Base-by-base conservation (phyloP, 1,140 invertebrate species). In the Chymomyza costata region DNA sequence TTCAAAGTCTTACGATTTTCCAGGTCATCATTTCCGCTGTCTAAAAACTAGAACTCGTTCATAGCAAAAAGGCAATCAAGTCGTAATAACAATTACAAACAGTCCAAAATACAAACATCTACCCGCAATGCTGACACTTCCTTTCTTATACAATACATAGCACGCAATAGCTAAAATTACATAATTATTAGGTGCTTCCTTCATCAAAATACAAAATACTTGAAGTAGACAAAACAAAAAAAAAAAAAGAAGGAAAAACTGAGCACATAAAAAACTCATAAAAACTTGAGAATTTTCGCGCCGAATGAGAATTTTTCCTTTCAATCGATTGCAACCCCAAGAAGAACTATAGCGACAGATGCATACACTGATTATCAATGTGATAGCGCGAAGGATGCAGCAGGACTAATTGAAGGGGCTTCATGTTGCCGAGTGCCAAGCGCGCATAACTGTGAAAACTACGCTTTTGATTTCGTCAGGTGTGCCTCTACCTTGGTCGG, bases 251-350 rank as follows among this genome's bases (percentile, higher is more conserved):
- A 25, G 21, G 21, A 53, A 6, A 38, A 38, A 45, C 31, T 16
- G 8, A 53, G 11, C 25, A 45, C 35, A 60, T 32, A 56, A 54
- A 44, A 60, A 60, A 48, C 34, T 3, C 71, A 76, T 76, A 76
- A 76, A 76, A 76, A 76, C 63, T 68, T 65, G 73, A 80, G 73
- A 73, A 80, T 80, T 80, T 80, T 80, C 73, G 73, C 73, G 73
- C 73, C 68, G 59, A 73, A 67, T 67, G 55, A 63, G 53, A 80
- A 67, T 67, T 67, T 52, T 39, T 35, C 53, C 35, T 52, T 53
- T 43, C 17, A 56, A 55, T 58, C 13, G 8, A 44, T 48, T 57
- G 21, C 68, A 55, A 67, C 68, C 68, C 68, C 64, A 65, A 49
- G 1, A 45, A 44, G 34, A 19, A 34, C 30, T 34, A 17, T 31